Evolutionary conservation across 2,888 invertebrate genomes (phyloP).

Genomic region (Timema cristinae): DNA sequence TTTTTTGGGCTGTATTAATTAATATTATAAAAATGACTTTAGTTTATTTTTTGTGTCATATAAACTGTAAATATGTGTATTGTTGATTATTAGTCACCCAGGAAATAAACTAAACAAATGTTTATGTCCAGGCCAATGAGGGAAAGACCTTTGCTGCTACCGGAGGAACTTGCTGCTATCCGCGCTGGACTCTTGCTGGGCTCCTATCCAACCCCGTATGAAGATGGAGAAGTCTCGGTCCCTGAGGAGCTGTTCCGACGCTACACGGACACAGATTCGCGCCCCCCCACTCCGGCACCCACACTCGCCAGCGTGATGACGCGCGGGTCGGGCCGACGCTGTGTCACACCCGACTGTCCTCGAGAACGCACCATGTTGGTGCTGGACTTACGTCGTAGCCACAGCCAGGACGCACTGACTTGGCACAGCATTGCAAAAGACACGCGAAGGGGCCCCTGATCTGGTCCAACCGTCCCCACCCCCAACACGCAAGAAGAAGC

Average conservation of each 20-base stretch:
- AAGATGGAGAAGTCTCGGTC: slow-evolving; percentile 58
- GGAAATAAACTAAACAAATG: no score
- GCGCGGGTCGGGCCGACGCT: slow-evolving; percentile 42
- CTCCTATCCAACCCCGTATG: slow-evolving; percentile 41
- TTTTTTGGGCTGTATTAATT: no score
- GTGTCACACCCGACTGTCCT: slow-evolving; percentile 63
- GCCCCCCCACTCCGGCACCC: slow-evolving; percentile 76
- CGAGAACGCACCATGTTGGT: slow-evolving; percentile 64
- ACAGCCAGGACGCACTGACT: slow-evolving; percentile 56
- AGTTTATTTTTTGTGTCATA: no score
- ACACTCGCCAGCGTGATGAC: slow-evolving; percentile 60
- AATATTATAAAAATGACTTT: no score
- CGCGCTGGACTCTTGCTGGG: slow-evolving; percentile 40
- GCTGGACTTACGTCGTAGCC: slow-evolving; percentile 63
- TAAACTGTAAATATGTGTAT: no score
- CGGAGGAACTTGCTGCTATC: slow-evolving; percentile 44
- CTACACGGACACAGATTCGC: slow-evolving; percentile 80
- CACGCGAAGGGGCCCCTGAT: slow-evolving; percentile 6
- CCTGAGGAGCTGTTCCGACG: slow-evolving; percentile 72
- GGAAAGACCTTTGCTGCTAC: slow-evolving; percentile 37
- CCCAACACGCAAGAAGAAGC: slow-evolving; percentile 7
- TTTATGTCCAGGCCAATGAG: slow-evolving; percentile 36
- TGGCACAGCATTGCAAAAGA: slow-evolving; percentile 39
- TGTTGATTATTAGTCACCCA: no score
- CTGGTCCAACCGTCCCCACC: neutral